Evolutionary conservation across 1,140 invertebrate genomes (phyloP).

Genomic region (Sminthurides bifidus): DNA sequence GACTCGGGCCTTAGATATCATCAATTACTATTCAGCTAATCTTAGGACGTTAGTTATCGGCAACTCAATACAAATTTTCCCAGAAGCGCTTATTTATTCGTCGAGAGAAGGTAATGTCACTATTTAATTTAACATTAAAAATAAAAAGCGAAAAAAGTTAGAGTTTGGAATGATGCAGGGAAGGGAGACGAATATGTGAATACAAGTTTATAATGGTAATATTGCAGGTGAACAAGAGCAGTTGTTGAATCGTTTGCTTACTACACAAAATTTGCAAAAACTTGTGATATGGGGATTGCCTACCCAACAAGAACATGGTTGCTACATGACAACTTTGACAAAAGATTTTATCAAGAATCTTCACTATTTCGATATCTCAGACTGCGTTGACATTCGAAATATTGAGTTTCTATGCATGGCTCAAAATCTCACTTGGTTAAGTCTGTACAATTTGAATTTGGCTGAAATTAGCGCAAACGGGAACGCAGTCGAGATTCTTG

Average conservation of each 20-base stretch:
- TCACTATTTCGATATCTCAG: constrained; percentile 61
- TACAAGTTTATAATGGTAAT: constrained; percentile 6
- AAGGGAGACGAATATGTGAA: no score
- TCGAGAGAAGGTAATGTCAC: no score
- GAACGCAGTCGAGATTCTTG: constrained; percentile 4
- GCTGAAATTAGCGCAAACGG: no score
- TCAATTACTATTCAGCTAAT: constrained; percentile 41
- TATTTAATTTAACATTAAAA: no score
- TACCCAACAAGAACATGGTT: constrained; percentile 1
- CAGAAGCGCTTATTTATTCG: constrained; percentile 13
- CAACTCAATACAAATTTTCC: constrained; percentile 31
- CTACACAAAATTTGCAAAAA: constrained; percentile 5
- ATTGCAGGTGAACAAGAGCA: constrained; percentile 21
- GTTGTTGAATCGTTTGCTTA: constrained; percentile 7
- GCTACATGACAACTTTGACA: constrained; percentile 9
- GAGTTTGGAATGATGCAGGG: constrained; percentile 12
- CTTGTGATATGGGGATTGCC: constrained; percentile 13
- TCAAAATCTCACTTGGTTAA: constrained; percentile 54
- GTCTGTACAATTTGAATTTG: constrained; percentile 58
- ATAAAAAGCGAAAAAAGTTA: constrained; percentile 16
- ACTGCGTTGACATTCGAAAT: constrained; percentile 47
- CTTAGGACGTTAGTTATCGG: constrained; percentile 38
- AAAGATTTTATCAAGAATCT: constrained; percentile 16
- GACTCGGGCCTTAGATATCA: constrained; percentile 43
- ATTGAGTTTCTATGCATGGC: constrained; percentile 46